Evolutionary conservation across 2,888 invertebrate species (phyloP), one percentile per base, ranked within the genome.

Genomic region (Sesia apiformis): DNA sequence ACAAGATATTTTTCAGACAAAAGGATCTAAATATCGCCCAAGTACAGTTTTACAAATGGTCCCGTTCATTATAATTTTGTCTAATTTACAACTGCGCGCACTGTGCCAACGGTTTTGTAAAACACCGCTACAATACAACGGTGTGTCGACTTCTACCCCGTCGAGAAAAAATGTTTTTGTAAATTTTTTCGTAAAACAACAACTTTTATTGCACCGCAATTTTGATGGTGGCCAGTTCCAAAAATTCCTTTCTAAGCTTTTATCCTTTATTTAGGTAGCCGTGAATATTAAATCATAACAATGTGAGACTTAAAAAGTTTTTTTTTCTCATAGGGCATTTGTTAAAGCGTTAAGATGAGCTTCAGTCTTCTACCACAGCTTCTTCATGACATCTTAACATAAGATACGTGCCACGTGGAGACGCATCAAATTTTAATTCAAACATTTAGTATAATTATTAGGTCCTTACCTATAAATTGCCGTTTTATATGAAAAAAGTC

Each of bases 41-140:
- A 23, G 23, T 69, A 80, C 81, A 76, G 80, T 81, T 83, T 76
- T 71, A 87, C 88, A 84, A 86, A 85, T 64, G 70, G 60, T 88
- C 75, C 88, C 86, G 88, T 87, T 84, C 66, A 74, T 74, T 70
- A 76, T 73, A 64, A 67, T 77, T 79, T 73, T 75, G 74, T 76
- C 60, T 77, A 74, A 82, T 87, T 86, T 87, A 87, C 68, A 75
- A 74, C 72, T 4, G 58, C 68, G 82, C 64, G 66, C 76, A 77
- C 82, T 78, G 80, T 81, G 76, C 71, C 56, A 72, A 72, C 75
- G 74, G 76, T 67, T 69, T 62, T 46, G 55, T 67, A 67, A 72
- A 70, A 71, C 61, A 72, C 81, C 81, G 82, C 81, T 81, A 67
- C 70, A 63, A 68, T 70, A 63, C 66, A 64, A 69, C 68, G 69